phyloP scores from a whole-genome alignment of 2,888 invertebrate species.

The Eupithecia subumbrata region DNA sequence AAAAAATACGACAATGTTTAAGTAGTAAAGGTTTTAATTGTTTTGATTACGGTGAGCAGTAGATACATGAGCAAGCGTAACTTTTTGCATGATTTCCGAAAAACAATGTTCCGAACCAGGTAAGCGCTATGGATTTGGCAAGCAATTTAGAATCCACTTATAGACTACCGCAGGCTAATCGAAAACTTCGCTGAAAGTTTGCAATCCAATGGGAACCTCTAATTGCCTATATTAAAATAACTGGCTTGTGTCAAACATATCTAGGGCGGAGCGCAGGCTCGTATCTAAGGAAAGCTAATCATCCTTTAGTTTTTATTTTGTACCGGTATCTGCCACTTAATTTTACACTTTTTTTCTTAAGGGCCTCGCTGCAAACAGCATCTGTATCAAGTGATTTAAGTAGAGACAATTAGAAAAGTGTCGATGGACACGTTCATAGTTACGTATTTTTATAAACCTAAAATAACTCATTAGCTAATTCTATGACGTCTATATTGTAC shows the following conservation, averaged over 20 bases:
- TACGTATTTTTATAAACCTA: no score
- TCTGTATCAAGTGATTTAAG: no score
- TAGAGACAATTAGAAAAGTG: no score
- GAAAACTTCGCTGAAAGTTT: slow-evolving; percentile 76
- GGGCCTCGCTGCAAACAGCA: no score
- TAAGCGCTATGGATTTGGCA: slow-evolving; percentile 64
- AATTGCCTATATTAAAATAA: slow-evolving; percentile 84
- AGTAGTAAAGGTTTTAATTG: no score
- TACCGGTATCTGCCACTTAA: neutral
- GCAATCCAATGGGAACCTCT: slow-evolving; percentile 68
- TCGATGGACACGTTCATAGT: no score
- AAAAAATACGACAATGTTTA: no score
- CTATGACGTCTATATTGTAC: no score
- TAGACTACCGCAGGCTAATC: slow-evolving; percentile 81
- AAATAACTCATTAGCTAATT: no score
- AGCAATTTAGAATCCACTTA: slow-evolving; percentile 82
- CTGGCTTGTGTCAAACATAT: slow-evolving; percentile 83
- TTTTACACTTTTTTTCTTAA: no score
- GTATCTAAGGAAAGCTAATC: neutral
- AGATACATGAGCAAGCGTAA: neutral
- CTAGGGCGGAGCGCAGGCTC: slow-evolving; percentile 68
- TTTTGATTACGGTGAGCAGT: neutral
- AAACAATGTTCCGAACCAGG: slow-evolving; percentile 20
- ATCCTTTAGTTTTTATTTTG: neutral
- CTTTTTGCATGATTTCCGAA: slow-evolving; percentile 20